Evolutionary conservation across 1,140 invertebrate species (phyloP).

Genomic region (Procambarus virginalis): DNA sequence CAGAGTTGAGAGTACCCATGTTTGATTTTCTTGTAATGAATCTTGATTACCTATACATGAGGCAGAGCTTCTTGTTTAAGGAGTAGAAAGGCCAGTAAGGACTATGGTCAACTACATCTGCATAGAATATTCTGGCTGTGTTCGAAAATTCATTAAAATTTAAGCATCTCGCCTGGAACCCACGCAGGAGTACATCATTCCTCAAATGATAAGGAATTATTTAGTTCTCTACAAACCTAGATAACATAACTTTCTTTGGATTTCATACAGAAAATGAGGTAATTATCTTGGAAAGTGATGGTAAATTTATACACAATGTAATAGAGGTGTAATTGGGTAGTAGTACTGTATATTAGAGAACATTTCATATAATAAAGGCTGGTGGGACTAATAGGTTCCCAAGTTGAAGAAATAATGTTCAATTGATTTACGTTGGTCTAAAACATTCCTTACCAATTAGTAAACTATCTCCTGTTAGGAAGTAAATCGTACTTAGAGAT

Average conservation of each 20-base stretch:
- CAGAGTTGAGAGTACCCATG: constrained; percentile 29
- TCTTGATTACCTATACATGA: neutral
- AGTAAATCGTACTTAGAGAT: neutral
- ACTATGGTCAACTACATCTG: constrained; percentile 58
- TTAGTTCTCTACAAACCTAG: neutral
- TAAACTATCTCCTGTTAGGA: neutral
- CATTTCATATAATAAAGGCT: too few relatives aligned
- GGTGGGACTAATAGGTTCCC: too few relatives aligned
- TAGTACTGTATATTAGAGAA: neutral
- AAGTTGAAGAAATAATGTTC: too few relatives aligned
- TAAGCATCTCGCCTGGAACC: neutral
- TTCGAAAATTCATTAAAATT: constrained; percentile 38
- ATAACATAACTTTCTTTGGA: neutral
- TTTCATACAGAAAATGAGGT: neutral
- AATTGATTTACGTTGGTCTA: neutral
- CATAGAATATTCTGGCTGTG: constrained; percentile 61
- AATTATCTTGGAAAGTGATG: neutral
- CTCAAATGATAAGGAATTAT: constrained; percentile 18
- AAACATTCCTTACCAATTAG: constrained; percentile 5
- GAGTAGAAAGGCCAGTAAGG: constrained; percentile 51
- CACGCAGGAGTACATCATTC: neutral
- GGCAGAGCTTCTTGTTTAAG: constrained; percentile 60
- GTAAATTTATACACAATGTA: neutral
- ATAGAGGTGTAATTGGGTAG: neutral
- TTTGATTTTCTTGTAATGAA: neutral